Evolutionary conservation across 1,140 invertebrate genomes (phyloP).

Genomic region (Drosophila orena): DNA sequence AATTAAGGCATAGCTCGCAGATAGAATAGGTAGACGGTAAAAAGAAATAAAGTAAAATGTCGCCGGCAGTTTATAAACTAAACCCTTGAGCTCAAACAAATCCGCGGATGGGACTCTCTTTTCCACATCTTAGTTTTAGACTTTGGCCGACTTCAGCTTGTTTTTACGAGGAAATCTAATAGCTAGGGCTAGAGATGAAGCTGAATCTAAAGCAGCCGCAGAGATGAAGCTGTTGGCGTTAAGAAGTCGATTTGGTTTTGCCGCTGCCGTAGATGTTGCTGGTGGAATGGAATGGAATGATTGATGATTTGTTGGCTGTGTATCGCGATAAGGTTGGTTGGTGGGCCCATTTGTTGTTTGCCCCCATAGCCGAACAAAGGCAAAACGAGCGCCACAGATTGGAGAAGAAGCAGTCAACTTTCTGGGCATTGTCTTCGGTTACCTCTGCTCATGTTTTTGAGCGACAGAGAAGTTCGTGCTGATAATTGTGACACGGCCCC

Average conservation of each 20-base stretch:
- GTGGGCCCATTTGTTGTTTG: conserved; percentile 25
- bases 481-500: conserved; percentile 66
- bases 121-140: conserved; percentile 18
- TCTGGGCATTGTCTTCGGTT: conserved; percentile 64
- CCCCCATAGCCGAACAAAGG: conserved; percentile 23
- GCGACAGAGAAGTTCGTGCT: conserved; percentile 67
- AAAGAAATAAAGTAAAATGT: conserved; percentile 39
- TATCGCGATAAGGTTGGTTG: conserved; percentile 56
- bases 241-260: conserved; percentile 71
- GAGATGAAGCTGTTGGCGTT: conserved; percentile 69
- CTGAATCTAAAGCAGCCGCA: conserved; percentile 38
- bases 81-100: conserved; percentile 32
- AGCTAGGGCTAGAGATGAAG: conserved; percentile 11
- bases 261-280: conserved; percentile 38
- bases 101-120: conserved; percentile 10
- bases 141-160: conserved; percentile 13
- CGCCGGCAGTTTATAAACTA: conserved; percentile 49
- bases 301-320: conserved; percentile 73
- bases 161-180: conserved; percentile 58
- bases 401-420: conserved; percentile 8
- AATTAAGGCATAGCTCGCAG: conserved; percentile 52
- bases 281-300: conserved; percentile 46
- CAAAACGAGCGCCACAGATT: conserved; percentile 22
- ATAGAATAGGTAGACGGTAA: conserved; percentile 33
- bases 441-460: conserved; percentile 61